Conservation (phyloP, 2,797 vertebrate genomes). For the Bucorvus abyssinicus region DNA sequence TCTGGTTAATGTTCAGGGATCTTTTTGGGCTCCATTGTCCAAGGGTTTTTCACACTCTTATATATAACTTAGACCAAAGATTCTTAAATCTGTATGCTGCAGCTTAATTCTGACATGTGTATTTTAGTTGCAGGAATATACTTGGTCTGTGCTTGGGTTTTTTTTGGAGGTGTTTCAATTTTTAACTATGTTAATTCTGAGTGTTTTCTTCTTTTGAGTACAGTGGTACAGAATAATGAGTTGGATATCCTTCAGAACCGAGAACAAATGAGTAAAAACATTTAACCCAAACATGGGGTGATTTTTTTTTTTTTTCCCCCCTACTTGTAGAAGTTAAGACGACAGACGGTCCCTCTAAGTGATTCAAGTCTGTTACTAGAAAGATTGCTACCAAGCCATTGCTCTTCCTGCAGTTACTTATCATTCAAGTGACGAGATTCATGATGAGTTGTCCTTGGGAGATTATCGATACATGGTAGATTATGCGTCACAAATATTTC, state of each 20-base stretch:
- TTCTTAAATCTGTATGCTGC: background rate
- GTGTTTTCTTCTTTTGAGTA: background rate
- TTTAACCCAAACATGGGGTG: background rate
- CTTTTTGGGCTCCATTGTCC: background rate
- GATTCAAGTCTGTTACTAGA: background rate
- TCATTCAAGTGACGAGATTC: background rate
- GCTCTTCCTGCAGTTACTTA: background rate
- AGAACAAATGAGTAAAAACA: background rate
- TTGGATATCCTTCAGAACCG: background rate
- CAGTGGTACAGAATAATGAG: background rate
- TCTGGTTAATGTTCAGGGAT: background rate
- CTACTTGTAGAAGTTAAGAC: background rate
- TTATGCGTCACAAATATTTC: background rate
- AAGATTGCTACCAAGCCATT: background rate
- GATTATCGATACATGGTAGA: background rate
- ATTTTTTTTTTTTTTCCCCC: too few relatives aligned
- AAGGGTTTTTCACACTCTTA: background rate
- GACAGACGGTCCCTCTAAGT: background rate
- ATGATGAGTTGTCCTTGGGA: background rate
- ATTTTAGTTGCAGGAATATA: background rate
- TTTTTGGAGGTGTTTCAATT: background rate
- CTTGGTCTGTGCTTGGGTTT: background rate
- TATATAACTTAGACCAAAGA: background rate
- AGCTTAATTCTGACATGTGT: background rate
- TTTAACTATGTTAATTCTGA: background rate